phyloP scores from a whole-genome alignment of 2,113 vertebrate genomes.

The Willisornis vidua region DNA sequence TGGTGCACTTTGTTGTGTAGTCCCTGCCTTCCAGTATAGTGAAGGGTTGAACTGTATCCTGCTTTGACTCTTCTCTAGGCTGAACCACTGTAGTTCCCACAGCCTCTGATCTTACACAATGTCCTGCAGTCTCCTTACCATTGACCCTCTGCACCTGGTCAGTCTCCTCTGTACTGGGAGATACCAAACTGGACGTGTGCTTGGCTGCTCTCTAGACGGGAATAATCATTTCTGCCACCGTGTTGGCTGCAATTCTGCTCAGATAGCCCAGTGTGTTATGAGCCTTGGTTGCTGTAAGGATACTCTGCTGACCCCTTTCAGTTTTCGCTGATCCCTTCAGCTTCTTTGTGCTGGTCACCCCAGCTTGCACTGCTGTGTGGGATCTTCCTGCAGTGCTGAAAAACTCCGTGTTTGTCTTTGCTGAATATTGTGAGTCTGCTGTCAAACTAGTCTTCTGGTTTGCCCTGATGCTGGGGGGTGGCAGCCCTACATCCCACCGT shows the following conservation, averaged over 20 bases:
- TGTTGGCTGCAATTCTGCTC: neutral
- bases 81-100: neutral
- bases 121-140: neutral
- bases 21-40: fast-evolving
- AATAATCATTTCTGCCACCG: neutral
- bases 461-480: neutral
- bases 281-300: neutral
- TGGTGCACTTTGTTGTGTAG: neutral
- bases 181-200: fast-evolving
- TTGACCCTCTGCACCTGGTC: neutral
- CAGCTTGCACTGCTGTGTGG: fast-evolving
- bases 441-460: neutral
- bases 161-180: fast-evolving
- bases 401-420: neutral
- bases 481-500: neutral
- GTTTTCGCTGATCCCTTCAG: neutral
- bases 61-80: neutral
- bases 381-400: neutral
- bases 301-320: neutral
- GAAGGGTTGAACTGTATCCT: neutral
- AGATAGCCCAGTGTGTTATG: neutral
- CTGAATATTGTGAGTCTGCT: neutral
- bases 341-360: neutral
- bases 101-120: neutral
- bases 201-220: neutral